Percentiles rank a stretch among this genome's conserved stretches.
Conservation (phyloP, 2,113 vertebrate genomes). For the Hypomesus transpacificus region DNA sequence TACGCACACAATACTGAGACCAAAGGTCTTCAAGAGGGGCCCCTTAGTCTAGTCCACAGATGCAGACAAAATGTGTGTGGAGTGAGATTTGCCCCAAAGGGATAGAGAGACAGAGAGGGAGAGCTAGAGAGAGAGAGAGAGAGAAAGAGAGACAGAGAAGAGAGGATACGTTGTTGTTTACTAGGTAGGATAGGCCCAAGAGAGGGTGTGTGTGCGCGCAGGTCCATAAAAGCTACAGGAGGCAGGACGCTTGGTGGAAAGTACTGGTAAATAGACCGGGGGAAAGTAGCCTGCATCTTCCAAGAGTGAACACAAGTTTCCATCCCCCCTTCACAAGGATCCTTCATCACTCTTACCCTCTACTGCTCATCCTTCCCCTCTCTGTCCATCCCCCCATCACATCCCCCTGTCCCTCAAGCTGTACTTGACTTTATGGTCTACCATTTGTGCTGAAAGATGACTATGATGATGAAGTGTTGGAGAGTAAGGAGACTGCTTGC, state of each 20-base stretch:
- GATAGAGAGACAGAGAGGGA: not conserved
- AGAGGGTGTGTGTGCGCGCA: conserved; percentile 9
- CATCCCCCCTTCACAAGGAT: conserved; percentile 27
- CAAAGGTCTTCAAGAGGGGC: not conserved
- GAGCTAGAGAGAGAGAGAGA: conserved; percentile 10
- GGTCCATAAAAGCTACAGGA: conserved; percentile 31
- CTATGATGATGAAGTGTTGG: not conserved
- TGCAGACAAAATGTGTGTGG: not conserved
- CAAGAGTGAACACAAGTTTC: conserved; percentile 48
- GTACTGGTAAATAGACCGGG: conserved; percentile 46
- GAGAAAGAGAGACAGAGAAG: not conserved
- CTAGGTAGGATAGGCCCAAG: conserved; percentile 42
- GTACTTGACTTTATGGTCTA: not conserved
- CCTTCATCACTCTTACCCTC: conserved; percentile 15
- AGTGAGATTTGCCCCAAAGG: not conserved
- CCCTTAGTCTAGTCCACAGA: not conserved
- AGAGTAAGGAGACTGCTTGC: not conserved
- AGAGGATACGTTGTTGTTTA: conserved; percentile 47
- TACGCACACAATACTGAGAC: conserved; percentile 10
- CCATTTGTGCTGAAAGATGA: not conserved
- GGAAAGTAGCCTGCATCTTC: conserved; percentile 34
- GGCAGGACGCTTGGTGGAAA: conserved; percentile 44
- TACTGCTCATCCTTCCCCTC: conserved; percentile 8
- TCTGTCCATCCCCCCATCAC: not conserved
- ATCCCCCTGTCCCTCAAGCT: not conserved